A percentile compares a stretch with the other conserved stretches of the same genome.
Evolutionary conservation across 2,113 vertebrate genomes (phyloP).

Genomic region (Loxodonta africana): DNA sequence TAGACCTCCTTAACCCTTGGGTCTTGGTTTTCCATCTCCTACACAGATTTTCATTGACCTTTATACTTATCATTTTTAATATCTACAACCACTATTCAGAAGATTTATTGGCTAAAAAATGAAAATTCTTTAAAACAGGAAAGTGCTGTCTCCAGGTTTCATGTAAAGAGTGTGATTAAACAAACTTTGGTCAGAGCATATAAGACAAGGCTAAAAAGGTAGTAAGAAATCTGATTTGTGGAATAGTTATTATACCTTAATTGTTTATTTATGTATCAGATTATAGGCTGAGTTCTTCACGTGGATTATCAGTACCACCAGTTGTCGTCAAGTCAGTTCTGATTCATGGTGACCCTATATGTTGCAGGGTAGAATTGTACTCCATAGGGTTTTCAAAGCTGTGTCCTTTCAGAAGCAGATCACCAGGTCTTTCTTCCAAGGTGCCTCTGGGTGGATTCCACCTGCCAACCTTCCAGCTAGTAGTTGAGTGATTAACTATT

Average conservation of each 20-base stretch:
- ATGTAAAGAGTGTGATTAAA: not conserved
- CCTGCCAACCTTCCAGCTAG: not conserved
- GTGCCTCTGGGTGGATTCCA: not conserved
- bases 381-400: not conserved
- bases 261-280: not conserved
- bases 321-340: not conserved
- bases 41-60: not conserved
- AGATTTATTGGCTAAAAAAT: slow-evolving; percentile 59
- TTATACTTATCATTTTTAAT: slow-evolving; percentile 26
- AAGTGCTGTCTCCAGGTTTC: slow-evolving; percentile 30
- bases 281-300: not conserved
- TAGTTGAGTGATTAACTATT: not conserved
- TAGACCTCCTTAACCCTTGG: not conserved
- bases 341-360: not conserved
- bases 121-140: slow-evolving; percentile 36
- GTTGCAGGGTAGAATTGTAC: not conserved
- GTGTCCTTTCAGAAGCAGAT: not conserved
- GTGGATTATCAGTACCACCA: not conserved
- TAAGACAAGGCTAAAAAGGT: not conserved
- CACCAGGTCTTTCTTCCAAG: not conserved
- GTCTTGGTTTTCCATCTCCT: slow-evolving; percentile 5
- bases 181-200: not conserved
- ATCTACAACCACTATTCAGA: not conserved
- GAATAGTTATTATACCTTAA: not conserved
- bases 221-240: not conserved